Percentiles rank a stretch among this genome's conserved stretches.
These are phyloP conservation scores for Neostethus bicornis DNA, from an alignment of 2,797 vertebrate genomes.

Conservation along the genomic window DNA sequence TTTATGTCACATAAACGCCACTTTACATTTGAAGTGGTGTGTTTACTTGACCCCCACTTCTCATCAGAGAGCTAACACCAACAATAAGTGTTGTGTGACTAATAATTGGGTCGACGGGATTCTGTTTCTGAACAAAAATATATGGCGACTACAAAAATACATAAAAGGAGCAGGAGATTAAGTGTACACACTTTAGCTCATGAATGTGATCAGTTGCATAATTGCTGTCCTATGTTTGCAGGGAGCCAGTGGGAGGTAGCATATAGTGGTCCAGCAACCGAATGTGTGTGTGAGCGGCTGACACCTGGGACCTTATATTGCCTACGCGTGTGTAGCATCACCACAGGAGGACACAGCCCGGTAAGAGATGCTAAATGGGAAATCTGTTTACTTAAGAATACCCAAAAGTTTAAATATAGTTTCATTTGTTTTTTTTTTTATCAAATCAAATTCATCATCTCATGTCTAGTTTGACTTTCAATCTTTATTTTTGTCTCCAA, in stretches of 20 bases:
- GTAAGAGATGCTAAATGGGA: no score
- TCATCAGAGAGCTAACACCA: not conserved
- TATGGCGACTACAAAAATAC: not conserved
- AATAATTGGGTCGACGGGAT: constrained; percentile 2
- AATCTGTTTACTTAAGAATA: no score
- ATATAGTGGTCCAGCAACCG: constrained; percentile 90
- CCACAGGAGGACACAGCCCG: constrained; percentile 95
- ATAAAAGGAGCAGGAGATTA: not conserved
- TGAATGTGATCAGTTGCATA: constrained; percentile 1
- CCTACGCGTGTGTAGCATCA: constrained; percentile 93
- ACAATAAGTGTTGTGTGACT: not conserved
- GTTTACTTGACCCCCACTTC: not conserved
- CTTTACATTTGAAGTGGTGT: constrained; percentile 5
- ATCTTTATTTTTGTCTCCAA: constrained; percentile 16
- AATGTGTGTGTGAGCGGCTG: constrained; percentile 88
- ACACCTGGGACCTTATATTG: constrained; percentile 92
- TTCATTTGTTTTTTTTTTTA: constrained; percentile 13
- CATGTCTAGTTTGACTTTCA: constrained; percentile 14
- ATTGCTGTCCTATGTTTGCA: constrained; percentile 55
- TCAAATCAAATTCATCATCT: constrained; percentile 3
- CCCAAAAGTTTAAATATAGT: not conserved
- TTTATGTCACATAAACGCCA: constrained; percentile 8
- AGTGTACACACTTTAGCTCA: not conserved
- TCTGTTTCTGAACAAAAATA: constrained; percentile 17
- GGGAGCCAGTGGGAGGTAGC: constrained; percentile 92